Evolutionary conservation across 2,888 invertebrate species (phyloP).

Genomic region (Bombylius discolor): DNA sequence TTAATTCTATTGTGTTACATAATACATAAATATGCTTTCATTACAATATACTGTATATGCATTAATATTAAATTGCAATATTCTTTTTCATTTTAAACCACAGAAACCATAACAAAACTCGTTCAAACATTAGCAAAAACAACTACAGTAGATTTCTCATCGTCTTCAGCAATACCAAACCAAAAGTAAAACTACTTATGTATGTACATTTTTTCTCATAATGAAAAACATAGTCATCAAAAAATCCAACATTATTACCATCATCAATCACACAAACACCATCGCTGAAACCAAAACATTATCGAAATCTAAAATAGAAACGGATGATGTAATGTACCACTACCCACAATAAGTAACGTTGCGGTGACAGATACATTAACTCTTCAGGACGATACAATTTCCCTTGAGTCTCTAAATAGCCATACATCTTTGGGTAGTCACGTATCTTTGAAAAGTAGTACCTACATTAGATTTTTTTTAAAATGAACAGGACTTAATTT

Average conservation of each 20-base stretch:
- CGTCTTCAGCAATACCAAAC: conserved; percentile 12
- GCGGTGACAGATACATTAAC: conserved; percentile 2
- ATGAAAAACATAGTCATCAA: conserved; percentile 19
- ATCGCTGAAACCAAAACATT: conserved; percentile 12
- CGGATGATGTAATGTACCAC: conserved; percentile 19
- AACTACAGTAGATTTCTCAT: conserved; percentile 16
- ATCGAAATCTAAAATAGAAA: neutral
- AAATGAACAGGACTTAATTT: conserved; percentile 18
- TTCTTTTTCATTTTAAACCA: conserved; percentile 1
- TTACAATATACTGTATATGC: too few species aligned
- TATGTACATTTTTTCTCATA: conserved; percentile 2
- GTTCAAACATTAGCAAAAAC: conserved; percentile 28
- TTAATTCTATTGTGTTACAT: too few species aligned
- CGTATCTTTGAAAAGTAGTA: conserved; percentile 13
- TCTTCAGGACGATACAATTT: conserved; percentile 25
- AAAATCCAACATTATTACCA: conserved; percentile 25
- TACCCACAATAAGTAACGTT: conserved; percentile 16
- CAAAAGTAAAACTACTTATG: conserved; percentile 12
- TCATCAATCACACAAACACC: conserved; percentile 5
- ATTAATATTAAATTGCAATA: too few species aligned
- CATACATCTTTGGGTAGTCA: conserved; percentile 22
- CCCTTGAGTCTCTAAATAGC: conserved; percentile 31
- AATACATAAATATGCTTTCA: too few species aligned
- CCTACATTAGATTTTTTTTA: conserved; percentile 13
- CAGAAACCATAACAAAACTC: conserved; percentile 35